Percentiles rank a stretch among this genome's conserved stretches.
phyloP scores from a whole-genome alignment of 1,140 invertebrate species.

The Marisa cornuarietis region DNA sequence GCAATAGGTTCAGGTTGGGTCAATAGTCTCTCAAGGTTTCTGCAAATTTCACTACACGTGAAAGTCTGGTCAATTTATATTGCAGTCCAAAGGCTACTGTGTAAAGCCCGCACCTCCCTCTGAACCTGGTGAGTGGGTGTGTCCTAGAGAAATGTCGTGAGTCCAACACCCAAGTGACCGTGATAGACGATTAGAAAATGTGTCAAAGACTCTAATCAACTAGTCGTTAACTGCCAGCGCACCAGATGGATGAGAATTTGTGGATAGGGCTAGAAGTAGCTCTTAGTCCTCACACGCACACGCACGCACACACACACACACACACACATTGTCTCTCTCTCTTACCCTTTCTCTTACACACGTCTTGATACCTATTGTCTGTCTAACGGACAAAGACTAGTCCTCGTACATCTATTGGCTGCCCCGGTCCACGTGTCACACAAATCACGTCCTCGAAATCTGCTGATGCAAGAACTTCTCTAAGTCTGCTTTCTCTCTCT shows the following conservation, averaged over 20 bases:
- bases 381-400: constrained; percentile 10
- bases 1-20: no score
- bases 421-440: neutral
- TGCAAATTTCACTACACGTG: neutral
- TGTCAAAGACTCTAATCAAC: no score
- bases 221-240: no score
- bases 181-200: no score
- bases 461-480: neutral
- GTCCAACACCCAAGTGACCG: no score
- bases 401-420: neutral
- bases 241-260: no score
- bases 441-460: neutral
- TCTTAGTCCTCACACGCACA: neutral
- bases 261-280: no score
- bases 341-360: constrained; percentile 9
- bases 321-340: no score
- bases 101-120: no score
- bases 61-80: neutral
- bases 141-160: no score
- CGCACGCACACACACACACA: constrained; percentile 21
- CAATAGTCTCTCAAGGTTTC: neutral
- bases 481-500: neutral
- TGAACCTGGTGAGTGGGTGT: no score
- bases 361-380: constrained; percentile 18
- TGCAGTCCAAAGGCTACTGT: no score